Percentiles rank a stretch among this genome's conserved stretches.
Evolutionary conservation across 1,140 invertebrate species (phyloP).

Genomic region (Camponotus pennsylvanicus): DNA sequence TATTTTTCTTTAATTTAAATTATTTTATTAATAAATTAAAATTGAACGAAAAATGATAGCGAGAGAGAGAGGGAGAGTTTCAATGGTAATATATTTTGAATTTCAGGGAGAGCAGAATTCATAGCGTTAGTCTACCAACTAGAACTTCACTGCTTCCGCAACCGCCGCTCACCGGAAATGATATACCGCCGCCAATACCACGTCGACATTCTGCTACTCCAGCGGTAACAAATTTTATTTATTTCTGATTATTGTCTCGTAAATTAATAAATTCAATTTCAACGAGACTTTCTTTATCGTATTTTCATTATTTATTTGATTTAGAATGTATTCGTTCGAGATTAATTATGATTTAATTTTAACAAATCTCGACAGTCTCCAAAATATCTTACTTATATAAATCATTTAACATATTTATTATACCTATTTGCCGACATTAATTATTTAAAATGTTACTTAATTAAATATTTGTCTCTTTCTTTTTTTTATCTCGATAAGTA

Average conservation of each 20-base stretch:
- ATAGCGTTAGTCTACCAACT: slow-evolving; percentile 80
- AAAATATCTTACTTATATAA: not conserved
- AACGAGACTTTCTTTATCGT: not conserved
- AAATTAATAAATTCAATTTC: slow-evolving; percentile 13
- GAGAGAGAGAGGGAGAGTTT: not conserved
- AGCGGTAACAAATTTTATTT: slow-evolving; percentile 74
- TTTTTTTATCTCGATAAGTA: too few relatives aligned
- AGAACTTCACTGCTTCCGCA: slow-evolving; percentile 78
- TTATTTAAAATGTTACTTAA: not conserved
- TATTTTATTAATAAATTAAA: not conserved
- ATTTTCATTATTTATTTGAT: not conserved
- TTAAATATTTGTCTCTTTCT: too few relatives aligned
- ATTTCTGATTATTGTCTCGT: not conserved
- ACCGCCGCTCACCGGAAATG: slow-evolving; percentile 72
- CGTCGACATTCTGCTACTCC: slow-evolving; percentile 83
- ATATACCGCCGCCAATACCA: slow-evolving; percentile 79
- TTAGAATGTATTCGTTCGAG: not conserved
- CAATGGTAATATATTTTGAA: not conserved
- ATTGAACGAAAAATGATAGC: not conserved
- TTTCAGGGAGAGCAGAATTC: slow-evolving; percentile 80
- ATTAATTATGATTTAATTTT: not conserved
- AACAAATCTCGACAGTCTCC: not conserved
- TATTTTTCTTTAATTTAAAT: not conserved
- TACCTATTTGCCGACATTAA: not conserved
- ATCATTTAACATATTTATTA: not conserved